Evolutionary conservation across 2,888 invertebrate genomes (phyloP), one percentile per base, ranked within the genome.

Genomic region (Sicus ferrugineus): DNA sequence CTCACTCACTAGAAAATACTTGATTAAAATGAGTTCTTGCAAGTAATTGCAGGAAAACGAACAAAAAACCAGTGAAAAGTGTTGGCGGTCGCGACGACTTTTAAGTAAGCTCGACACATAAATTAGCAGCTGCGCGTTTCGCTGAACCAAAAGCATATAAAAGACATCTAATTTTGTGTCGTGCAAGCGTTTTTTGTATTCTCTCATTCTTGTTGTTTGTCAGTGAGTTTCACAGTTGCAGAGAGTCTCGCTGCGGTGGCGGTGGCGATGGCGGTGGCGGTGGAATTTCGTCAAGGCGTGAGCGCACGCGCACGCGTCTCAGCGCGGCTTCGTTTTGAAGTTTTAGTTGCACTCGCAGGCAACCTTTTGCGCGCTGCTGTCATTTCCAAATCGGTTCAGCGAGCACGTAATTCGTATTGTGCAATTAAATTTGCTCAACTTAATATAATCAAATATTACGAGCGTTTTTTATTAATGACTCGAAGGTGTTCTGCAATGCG

Each of bases 231-330:
- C 11, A 14, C 48, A 48, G 48, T 11, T 48, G 48, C 48, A n/a
- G n/a, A n/a, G n/a, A n/a, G n/a, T n/a, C n/a, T n/a, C n/a, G n/a
- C n/a, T n/a, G n/a, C n/a, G n/a, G n/a, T n/a, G n/a, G n/a, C n/a
- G n/a, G n/a, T n/a, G n/a, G n/a, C n/a, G n/a, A 34, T 46, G 62
- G 46, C 46, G 46, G n/a, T 46, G 46, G 46, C 19, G 46, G 46
- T 46, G 46, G 16, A 46, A 46, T n/a, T 46, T 46, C 16, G 16
- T 42, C 7, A 42, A 54, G 28, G 28, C 54, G 54, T 54, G 14
- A 16, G 28, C 54, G 26, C 54, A 54, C 16, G 28, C 54, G 54
- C 14, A 26, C 26, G 11, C 7, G 21, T 23, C 23, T 23, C 50
- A 42, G 1, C n/a, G 42, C 2, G 42, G 2, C 42, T 42, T 14